phyloP scores from a whole-genome alignment of 2,888 invertebrate genomes.

The Xestobium rufovillosum region DNA sequence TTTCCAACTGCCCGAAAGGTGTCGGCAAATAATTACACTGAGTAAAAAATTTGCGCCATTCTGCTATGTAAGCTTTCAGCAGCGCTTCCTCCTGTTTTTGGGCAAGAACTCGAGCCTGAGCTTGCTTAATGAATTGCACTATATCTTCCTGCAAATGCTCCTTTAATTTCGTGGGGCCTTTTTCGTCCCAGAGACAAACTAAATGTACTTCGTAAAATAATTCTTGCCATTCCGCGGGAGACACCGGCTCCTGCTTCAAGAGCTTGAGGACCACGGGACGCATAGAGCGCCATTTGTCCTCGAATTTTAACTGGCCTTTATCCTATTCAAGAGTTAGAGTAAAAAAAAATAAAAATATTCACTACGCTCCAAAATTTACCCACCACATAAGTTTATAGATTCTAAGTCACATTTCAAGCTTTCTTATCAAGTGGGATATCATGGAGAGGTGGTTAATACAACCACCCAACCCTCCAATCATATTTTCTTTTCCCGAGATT shows the following conservation, averaged over 20 bases:
- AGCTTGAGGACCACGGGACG: constrained; percentile 89
- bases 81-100: constrained; percentile 93
- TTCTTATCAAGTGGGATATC: no score
- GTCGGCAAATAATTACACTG: constrained; percentile 96
- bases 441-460: constrained; percentile 7
- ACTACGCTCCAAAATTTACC: no score
- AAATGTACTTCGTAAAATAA: constrained; percentile 93
- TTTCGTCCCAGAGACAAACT: constrained; percentile 96
- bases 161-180: constrained; percentile 80
- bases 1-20: constrained; percentile 90
- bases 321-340: no score
- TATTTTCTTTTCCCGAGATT: no score
- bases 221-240: constrained; percentile 95
- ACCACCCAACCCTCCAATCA: no score
- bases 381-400: no score
- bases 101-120: constrained; percentile 80
- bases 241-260: constrained; percentile 88
- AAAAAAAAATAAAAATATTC: constrained; percentile 10
- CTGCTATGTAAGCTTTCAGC: constrained; percentile 91
- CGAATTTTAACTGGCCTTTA: constrained; percentile 78
- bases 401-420: no score
- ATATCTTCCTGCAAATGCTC: constrained; percentile 88
- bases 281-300: constrained; percentile 96
- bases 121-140: constrained; percentile 88
- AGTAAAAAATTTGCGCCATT: constrained; percentile 97